A percentile compares a stretch with the other conserved stretches of the same genome.
phyloP scores from a whole-genome alignment of 2,113 vertebrate genomes.

The Megalops atlanticus region DNA sequence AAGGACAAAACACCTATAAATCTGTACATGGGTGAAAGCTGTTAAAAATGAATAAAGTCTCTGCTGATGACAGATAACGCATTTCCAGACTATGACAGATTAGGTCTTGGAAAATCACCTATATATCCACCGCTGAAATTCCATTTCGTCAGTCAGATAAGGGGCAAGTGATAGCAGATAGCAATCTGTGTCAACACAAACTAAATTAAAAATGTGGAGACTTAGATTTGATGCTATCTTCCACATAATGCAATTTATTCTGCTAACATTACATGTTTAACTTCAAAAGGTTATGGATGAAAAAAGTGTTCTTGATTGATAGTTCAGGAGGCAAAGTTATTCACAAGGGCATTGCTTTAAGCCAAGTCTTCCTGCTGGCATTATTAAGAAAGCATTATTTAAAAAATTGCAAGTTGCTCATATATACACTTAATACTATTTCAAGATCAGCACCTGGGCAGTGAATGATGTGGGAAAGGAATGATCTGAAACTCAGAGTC shows the following conservation, averaged over 20 bases:
- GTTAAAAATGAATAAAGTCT: constrained; percentile 76
- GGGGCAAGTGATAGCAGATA: constrained; percentile 77
- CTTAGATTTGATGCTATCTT: constrained; percentile 72
- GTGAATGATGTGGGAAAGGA: background rate
- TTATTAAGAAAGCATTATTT: constrained; percentile 5
- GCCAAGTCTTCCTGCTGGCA: background rate
- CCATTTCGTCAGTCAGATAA: constrained; percentile 75
- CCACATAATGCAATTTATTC: constrained; percentile 77
- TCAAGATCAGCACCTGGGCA: background rate
- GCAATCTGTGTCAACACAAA: constrained; percentile 81
- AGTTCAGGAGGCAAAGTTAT: constrained; percentile 52
- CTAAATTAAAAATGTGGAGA: constrained; percentile 78
- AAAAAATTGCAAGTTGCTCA: background rate
- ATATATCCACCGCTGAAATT: constrained; percentile 67
- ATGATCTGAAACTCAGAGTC: background rate
- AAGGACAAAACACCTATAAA: constrained; percentile 62
- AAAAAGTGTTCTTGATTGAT: constrained; percentile 57
- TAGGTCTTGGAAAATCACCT: constrained; percentile 68
- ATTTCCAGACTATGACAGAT: constrained; percentile 76
- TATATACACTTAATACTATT: background rate
- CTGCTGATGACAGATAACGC: constrained; percentile 76
- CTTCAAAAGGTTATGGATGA: constrained; percentile 57
- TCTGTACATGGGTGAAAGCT: constrained; percentile 59
- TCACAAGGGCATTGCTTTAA: constrained; percentile 40
- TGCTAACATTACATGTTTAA: constrained; percentile 73